These are phyloP conservation scores for Adelphocoris suturalis DNA, from an alignment of 2,888 invertebrate genomes.

Conservation along the genomic window DNA sequence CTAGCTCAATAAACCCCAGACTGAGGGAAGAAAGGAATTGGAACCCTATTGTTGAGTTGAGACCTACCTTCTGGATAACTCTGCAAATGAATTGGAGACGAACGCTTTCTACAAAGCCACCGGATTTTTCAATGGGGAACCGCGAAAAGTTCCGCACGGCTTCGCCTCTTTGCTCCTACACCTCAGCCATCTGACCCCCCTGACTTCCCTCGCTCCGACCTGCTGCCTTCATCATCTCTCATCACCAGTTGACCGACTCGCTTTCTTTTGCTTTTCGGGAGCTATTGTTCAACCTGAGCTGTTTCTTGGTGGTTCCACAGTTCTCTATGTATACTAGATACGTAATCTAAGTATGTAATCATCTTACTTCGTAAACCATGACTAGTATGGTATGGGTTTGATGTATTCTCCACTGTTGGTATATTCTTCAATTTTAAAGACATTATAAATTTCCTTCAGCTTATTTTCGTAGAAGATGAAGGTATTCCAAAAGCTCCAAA, in stretches of 20 bases:
- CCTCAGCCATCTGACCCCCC: background rate
- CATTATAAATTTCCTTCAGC: too few species aligned
- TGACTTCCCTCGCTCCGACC: background rate
- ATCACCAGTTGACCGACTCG: conserved; percentile 12
- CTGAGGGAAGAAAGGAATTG: background rate
- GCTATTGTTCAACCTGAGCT: background rate
- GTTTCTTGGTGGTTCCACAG: background rate
- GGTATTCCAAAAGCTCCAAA: too few species aligned
- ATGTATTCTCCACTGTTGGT: too few species aligned
- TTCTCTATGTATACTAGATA: too few species aligned
- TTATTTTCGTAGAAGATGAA: too few species aligned
- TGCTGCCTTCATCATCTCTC: background rate
- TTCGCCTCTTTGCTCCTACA: background rate
- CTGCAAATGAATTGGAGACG: conserved; percentile 6
- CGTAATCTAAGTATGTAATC: too few species aligned
- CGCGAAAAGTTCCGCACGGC: conserved; percentile 22
- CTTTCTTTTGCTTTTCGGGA: conserved; percentile 32
- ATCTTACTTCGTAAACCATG: too few species aligned
- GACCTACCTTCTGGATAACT: background rate
- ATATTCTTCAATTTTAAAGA: too few species aligned
- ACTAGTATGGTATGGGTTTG: too few species aligned
- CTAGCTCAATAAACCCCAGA: too few species aligned
- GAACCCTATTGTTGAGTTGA: background rate
- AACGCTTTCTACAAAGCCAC: conserved; percentile 29
- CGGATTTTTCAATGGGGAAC: conserved; percentile 15